phyloP scores from a whole-genome alignment of 2,113 vertebrate genomes.

The Syngnathus floridae region DNA sequence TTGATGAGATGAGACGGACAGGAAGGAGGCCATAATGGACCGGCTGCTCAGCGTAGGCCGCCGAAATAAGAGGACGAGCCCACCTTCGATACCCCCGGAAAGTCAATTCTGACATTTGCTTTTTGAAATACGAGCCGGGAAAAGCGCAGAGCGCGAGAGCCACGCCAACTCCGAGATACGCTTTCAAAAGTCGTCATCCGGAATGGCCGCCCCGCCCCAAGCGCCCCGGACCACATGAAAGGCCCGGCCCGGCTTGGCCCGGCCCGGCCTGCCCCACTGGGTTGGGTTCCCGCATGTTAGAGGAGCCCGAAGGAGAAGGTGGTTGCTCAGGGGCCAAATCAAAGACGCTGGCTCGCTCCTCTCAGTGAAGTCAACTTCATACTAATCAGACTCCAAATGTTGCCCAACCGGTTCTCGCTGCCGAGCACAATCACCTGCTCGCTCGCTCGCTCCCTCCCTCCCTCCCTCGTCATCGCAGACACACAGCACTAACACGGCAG shows the following conservation, averaged over 20 bases:
- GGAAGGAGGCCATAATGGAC: too few relatives aligned
- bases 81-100: too few relatives aligned
- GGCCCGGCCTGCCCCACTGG: too few relatives aligned
- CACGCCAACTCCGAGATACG: neutral
- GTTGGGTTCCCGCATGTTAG: too few relatives aligned
- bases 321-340: too few relatives aligned
- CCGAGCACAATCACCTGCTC: neutral
- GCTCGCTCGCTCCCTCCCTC: neutral
- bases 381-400: neutral
- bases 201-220: slow-evolving; percentile 29
- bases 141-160: slow-evolving; percentile 34
- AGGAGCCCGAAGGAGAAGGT: too few relatives aligned
- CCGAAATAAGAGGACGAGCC: too few relatives aligned
- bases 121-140: too few relatives aligned
- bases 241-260: slow-evolving; percentile 45
- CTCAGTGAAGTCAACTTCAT: neutral
- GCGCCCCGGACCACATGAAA: slow-evolving; percentile 54
- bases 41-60: too few relatives aligned
- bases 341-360: neutral
- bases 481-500: neutral
- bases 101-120: too few relatives aligned
- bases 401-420: neutral
- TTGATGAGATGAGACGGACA: too few relatives aligned
- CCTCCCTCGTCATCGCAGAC: neutral
- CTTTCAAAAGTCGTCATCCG: slow-evolving; percentile 42